A percentile compares a stretch with the other conserved stretches of the same genome.
phyloP scores from a whole-genome alignment of 1,140 invertebrate species.

The Dermatophagoides farinae region DNA sequence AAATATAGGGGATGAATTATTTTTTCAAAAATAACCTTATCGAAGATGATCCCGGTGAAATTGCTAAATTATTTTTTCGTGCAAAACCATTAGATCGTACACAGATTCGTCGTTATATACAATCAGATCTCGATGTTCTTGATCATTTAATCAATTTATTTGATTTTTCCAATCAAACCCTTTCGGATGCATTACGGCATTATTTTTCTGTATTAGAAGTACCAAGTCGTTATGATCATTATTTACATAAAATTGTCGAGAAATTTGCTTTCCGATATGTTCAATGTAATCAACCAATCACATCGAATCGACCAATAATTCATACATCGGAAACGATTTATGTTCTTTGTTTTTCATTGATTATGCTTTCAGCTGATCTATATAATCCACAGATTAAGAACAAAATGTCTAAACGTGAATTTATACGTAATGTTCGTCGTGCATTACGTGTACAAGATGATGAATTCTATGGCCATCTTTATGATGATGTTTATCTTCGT shows the following conservation, averaged over 20 bases:
- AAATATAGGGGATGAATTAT: slow-evolving; percentile 29
- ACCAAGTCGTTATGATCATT: slow-evolving; percentile 28
- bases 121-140: slow-evolving; percentile 29
- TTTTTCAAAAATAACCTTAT: slow-evolving; percentile 27
- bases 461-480: slow-evolving; percentile 33
- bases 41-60: slow-evolving; percentile 28
- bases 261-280: slow-evolving; percentile 33
- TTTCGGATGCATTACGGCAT: slow-evolving; percentile 32
- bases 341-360: slow-evolving; percentile 33
- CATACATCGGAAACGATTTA: slow-evolving; percentile 30
- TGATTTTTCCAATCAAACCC: slow-evolving; percentile 32
- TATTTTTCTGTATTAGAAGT: slow-evolving; percentile 31
- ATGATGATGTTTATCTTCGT: slow-evolving; percentile 34
- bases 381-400: slow-evolving; percentile 34
- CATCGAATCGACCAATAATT: slow-evolving; percentile 18
- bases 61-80: slow-evolving; percentile 31
- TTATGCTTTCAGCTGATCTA: slow-evolving; percentile 34
- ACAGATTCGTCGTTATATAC: slow-evolving; percentile 27
- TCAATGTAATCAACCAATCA: slow-evolving; percentile 30
- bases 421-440: slow-evolving; percentile 33
- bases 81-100: slow-evolving; percentile 26
- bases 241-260: slow-evolving; percentile 30
- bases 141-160: slow-evolving; percentile 31
- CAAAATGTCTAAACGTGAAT: slow-evolving; percentile 37
- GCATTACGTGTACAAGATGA: slow-evolving; percentile 28